Conservation (phyloP, 2,113 vertebrate species). For the Capreolus pygargus region DNA sequence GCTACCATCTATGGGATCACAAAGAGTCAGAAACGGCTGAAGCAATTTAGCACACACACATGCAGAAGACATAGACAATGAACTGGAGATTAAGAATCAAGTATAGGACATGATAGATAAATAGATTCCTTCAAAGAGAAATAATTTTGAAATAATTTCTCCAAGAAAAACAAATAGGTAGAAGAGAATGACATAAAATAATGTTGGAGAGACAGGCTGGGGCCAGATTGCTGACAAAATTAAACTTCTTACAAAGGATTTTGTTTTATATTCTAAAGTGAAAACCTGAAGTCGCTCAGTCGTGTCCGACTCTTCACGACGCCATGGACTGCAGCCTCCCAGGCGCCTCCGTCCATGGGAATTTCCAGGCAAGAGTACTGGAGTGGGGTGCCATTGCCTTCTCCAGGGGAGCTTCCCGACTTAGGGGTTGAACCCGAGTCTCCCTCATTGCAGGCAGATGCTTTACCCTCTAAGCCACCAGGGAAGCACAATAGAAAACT, state of each 20-base stretch:
- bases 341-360: too few relatives aligned
- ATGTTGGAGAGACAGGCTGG: not conserved
- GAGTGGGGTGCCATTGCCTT: too few relatives aligned
- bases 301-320: fast-evolving
- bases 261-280: not conserved
- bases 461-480: too few relatives aligned
- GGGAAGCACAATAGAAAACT: not conserved
- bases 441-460: too few relatives aligned
- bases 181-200: not conserved
- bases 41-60: not conserved
- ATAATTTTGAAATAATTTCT: not conserved
- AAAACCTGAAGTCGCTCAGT: too few relatives aligned
- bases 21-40: not conserved
- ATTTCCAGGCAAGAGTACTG: too few relatives aligned
- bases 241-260: not conserved
- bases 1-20: not conserved
- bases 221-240: not conserved
- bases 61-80: fast-evolving
- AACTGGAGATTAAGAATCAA: not conserved
- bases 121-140: not conserved
- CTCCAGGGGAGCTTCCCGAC: too few relatives aligned
- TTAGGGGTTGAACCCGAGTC: too few relatives aligned
- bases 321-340: too few relatives aligned
- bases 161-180: not conserved
- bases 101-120: not conserved